Evolutionary conservation across 2,797 vertebrate species (phyloP), one percentile per base, ranked within the genome.

Genomic region (Enoplosus armatus): DNA sequence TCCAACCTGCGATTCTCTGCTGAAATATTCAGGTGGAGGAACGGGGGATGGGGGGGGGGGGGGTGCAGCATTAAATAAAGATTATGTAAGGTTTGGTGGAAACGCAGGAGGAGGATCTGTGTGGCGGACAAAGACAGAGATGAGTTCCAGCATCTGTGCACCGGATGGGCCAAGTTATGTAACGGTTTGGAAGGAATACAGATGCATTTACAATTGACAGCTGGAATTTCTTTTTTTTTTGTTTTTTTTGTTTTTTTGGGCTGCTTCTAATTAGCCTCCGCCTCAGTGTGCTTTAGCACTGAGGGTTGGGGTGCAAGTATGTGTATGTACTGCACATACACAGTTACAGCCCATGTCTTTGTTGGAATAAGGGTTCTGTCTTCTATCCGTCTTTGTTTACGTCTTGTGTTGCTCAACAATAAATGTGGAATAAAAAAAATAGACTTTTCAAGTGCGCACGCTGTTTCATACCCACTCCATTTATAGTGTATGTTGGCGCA

Each of bases 11-110:
- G 37, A 29, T 64, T 61, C 56, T 47, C 16, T 47, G 69, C 22
- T 85, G 27, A 81, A 63, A 80, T 70, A 73, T 74, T 76, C n/a
- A 77, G 77, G 31, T 24, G 31, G 65, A 47, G 63, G 39, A 41
- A 70, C 26, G 9, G 50, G 2, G n/a, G n/a, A n/a, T n/a, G n/a
- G n/a, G n/a, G n/a, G n/a, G n/a, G n/a, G n/a, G n/a, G n/a, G n/a
- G n/a, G n/a, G n/a, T n/a, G n/a, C 56, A 16, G 50, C 3, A 11
- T 54, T 67, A 77, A 75, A 82, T 63, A 83, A 64, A 55, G 69
- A 70, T 80, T 80, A 79, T 56, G 65, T 64, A 80, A 88, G 70
- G 72, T 74, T 79, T 39, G 41, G 35, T 64, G 67, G 63, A 66
- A 41, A 51, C 18, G 14, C 10, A 7, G 31, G 18, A 62, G 31